Conservation (phyloP, 2,888 invertebrate species). For the Hirtodrosophila confusa region DNA sequence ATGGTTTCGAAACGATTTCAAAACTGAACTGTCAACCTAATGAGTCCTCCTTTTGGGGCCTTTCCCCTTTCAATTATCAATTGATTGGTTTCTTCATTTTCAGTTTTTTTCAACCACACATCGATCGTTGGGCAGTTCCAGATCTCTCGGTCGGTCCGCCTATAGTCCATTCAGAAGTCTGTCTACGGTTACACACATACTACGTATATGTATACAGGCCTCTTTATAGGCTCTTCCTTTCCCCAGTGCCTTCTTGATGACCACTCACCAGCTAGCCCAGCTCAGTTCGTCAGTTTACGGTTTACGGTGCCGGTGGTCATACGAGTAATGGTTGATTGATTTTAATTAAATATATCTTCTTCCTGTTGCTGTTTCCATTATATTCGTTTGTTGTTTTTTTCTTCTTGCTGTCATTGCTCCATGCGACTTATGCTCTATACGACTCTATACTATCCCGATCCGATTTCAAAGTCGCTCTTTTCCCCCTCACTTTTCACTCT, state of each 20-base stretch:
- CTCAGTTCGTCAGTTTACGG: slow-evolving; percentile 25
- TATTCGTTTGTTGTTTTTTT: slow-evolving; percentile 43
- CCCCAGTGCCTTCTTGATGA: slow-evolving; percentile 9
- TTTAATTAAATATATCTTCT: slow-evolving; percentile 85
- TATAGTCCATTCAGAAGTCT: slow-evolving; percentile 6
- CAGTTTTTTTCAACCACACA: slow-evolving; percentile 1
- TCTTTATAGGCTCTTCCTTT: slow-evolving; percentile 11
- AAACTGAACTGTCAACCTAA: slow-evolving; percentile 7
- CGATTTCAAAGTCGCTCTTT: slow-evolving; percentile 11
- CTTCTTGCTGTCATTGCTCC: slow-evolving; percentile 32
- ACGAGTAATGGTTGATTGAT: slow-evolving; percentile 73
- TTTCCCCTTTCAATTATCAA: slow-evolving; percentile 1
- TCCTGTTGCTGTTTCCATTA: slow-evolving; percentile 80
- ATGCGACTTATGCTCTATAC: slow-evolving; percentile 21
- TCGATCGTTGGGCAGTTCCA: slow-evolving; percentile 12
- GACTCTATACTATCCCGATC: slow-evolving; percentile 12
- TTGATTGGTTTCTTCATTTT: slow-evolving; percentile 35
- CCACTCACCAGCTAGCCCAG: slow-evolving; percentile 18
- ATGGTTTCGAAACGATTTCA: slow-evolving; percentile 1
- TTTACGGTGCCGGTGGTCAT: slow-evolving; percentile 72
- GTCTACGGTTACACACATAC: background rate
- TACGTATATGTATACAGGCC: slow-evolving; percentile 7
- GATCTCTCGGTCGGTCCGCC: slow-evolving; percentile 1
- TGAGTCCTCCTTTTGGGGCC: background rate
- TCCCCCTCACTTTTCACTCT: slow-evolving; percentile 8